Conservation (phyloP, 2,797 vertebrate genomes). For the Leptodactylus fallax region DNA sequence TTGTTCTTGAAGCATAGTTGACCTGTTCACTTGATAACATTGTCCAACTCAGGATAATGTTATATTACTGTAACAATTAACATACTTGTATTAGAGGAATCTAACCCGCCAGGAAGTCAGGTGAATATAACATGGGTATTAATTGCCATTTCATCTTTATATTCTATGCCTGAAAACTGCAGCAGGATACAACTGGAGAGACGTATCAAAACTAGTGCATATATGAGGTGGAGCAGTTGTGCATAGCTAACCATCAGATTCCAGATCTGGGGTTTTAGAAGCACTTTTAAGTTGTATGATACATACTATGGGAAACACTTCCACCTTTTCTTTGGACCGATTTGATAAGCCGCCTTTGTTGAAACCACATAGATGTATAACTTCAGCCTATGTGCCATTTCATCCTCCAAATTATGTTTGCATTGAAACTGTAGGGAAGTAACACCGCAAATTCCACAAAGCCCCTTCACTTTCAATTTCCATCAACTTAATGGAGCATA, state of each 20-base stretch:
- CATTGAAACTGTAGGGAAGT: no score
- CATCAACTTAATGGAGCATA: no score
- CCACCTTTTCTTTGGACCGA: background rate
- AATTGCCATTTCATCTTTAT: background rate
- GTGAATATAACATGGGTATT: background rate
- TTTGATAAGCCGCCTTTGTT: background rate
- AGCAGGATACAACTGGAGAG: background rate
- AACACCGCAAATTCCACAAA: no score
- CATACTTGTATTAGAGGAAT: background rate
- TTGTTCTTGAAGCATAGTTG: background rate
- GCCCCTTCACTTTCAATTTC: no score
- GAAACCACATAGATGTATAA: background rate
- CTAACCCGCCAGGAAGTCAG: background rate
- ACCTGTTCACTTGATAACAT: constrained; percentile 10
- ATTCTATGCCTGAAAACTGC: background rate
- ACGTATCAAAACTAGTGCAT: background rate
- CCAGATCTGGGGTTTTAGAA: background rate
- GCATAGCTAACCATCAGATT: background rate
- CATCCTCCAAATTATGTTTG: no score
- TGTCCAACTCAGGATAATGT: constrained; percentile 24
- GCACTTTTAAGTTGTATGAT: no score
- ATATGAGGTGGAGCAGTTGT: background rate
- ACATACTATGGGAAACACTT: background rate
- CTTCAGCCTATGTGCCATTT: no score
- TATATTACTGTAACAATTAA: background rate